Conservation (phyloP, 2,888 invertebrate species). For the Agrotis ipsilon region DNA sequence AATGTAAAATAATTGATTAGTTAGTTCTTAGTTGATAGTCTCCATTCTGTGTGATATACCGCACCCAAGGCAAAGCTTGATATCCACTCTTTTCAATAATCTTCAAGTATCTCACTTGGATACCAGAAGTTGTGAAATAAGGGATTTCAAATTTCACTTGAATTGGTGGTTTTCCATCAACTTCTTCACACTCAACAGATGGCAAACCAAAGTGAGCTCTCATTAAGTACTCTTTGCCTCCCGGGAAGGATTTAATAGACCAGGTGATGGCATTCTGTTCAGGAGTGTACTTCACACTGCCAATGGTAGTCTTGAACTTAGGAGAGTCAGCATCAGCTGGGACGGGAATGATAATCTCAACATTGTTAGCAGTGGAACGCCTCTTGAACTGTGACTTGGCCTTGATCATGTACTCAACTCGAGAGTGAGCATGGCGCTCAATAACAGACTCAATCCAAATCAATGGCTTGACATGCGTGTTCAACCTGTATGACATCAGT, state of each 20-base stretch:
- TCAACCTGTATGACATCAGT: conserved; percentile 99
- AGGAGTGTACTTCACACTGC: conserved; percentile 99
- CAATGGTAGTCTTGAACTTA: conserved; percentile 99
- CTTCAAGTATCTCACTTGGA: conserved; percentile 98
- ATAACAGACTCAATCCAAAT: conserved; percentile 99
- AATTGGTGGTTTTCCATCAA: conserved; percentile 99
- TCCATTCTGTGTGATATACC: conserved; percentile 99
- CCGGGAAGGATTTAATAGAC: conserved; percentile 99
- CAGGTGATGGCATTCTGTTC: conserved; percentile 99
- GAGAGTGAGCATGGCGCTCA: conserved; percentile 98
- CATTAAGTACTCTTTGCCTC: conserved; percentile 99
- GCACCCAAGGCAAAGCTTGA: conserved; percentile 99
- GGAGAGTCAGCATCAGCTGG: conserved; percentile 99
- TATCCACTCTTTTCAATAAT: conserved; percentile 99
- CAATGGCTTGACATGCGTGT: conserved; percentile 99
- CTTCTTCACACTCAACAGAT: conserved; percentile 98
- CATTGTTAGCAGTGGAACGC: conserved; percentile 99
- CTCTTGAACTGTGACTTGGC: conserved; percentile 99
- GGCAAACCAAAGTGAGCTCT: conserved; percentile 99
- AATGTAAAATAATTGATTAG: conserved; percentile 83
- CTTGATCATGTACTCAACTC: conserved; percentile 99
- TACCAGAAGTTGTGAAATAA: conserved; percentile 99
- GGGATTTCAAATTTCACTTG: conserved; percentile 99
- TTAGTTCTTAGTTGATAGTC: conserved; percentile 99
- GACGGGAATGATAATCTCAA: conserved; percentile 99